Conservation (phyloP, 2,888 invertebrate species). For the Microdon myrmicae region DNA sequence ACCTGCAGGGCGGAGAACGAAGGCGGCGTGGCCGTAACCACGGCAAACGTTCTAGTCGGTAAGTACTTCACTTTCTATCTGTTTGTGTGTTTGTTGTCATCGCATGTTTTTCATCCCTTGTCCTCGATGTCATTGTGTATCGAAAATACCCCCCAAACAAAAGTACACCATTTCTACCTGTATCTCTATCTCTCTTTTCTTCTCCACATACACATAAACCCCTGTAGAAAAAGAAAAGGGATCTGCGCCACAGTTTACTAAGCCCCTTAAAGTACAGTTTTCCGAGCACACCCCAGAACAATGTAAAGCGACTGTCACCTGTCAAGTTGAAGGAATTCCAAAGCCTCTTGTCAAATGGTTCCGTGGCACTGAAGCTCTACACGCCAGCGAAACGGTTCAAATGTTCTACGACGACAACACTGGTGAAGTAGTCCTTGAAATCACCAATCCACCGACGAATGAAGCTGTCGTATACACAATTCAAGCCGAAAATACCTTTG, state of each 20-base stretch:
- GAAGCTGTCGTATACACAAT: conserved; percentile 78
- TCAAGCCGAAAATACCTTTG: conserved; percentile 78
- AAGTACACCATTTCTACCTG: conserved; percentile 27
- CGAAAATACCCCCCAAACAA: conserved; percentile 20
- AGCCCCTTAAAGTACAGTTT: conserved; percentile 75
- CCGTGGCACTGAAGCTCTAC: conserved; percentile 72
- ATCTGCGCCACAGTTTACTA: conserved; percentile 73
- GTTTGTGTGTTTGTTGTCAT: background rate
- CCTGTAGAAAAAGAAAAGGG: conserved; percentile 77
- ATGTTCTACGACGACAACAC: conserved; percentile 72
- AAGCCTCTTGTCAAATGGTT: conserved; percentile 79
- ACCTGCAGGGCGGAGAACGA: conserved; percentile 79
- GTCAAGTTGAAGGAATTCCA: conserved; percentile 76
- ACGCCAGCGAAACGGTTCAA: conserved; percentile 70
- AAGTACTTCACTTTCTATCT: conserved; percentile 57
- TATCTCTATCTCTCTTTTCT: conserved; percentile 16
- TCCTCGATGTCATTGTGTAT: background rate
- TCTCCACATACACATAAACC: conserved; percentile 44
- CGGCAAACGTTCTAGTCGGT: conserved; percentile 79
- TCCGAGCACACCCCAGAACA: conserved; percentile 70
- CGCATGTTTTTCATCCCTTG: too few species aligned
- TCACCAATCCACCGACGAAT: conserved; percentile 73
- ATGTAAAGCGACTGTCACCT: conserved; percentile 73
- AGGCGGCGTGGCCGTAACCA: conserved; percentile 80
- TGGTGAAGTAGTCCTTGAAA: conserved; percentile 73